phyloP scores from a whole-genome alignment of 2,797 vertebrate species.

The Cirrhinus molitorella region DNA sequence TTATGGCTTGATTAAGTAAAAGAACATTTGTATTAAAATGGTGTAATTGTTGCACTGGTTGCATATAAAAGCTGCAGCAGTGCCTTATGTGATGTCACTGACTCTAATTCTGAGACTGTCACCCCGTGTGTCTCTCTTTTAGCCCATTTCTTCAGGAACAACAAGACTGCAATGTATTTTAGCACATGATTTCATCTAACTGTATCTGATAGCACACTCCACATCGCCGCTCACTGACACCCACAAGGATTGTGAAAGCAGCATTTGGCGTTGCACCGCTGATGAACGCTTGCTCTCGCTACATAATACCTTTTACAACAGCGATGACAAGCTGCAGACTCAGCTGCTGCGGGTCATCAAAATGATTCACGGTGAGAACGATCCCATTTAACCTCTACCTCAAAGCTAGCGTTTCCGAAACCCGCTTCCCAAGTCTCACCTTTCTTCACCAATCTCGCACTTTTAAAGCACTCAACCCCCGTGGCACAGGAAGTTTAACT shows the following conservation, averaged over 20 bases:
- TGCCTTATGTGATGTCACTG: neutral
- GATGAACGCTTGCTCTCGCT: slow-evolving; percentile 71
- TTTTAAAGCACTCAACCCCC: slow-evolving; percentile 67
- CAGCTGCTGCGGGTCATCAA: slow-evolving; percentile 79
- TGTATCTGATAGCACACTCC: slow-evolving; percentile 51
- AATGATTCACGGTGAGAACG: slow-evolving; percentile 79
- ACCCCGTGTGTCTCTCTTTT: slow-evolving; percentile 34
- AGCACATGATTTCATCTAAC: slow-evolving; percentile 66
- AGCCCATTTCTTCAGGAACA: slow-evolving; percentile 62
- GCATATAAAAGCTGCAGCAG: neutral
- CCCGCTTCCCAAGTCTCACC: slow-evolving; percentile 68
- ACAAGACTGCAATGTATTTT: slow-evolving; percentile 56
- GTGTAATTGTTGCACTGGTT: neutral
- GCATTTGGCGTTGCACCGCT: slow-evolving; percentile 38
- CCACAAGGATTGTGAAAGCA: slow-evolving; percentile 58
- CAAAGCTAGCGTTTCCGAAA: slow-evolving; percentile 74
- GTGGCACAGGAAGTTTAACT: slow-evolving; percentile 60
- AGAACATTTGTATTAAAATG: neutral
- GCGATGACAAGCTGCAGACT: slow-evolving; percentile 78
- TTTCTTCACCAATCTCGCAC: slow-evolving; percentile 69
- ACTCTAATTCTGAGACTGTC: neutral
- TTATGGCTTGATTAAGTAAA: too few species aligned
- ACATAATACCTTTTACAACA: slow-evolving; percentile 78
- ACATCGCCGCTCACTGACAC: slow-evolving; percentile 64
- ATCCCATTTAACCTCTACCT: slow-evolving; percentile 82